phyloP scores from a whole-genome alignment of 2,797 vertebrate species.

The Pogonophryne albipinna region DNA sequence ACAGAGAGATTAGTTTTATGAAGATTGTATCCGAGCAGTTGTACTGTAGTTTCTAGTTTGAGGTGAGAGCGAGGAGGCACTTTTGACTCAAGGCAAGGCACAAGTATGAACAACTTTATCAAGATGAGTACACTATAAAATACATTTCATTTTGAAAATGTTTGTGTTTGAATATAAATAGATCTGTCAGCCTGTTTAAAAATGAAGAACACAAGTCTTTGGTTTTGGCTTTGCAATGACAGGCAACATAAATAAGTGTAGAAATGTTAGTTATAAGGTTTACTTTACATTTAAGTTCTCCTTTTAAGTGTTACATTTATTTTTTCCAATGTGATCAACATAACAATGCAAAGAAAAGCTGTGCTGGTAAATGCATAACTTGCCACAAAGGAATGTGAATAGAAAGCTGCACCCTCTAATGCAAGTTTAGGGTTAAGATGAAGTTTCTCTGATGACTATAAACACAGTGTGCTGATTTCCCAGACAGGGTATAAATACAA shows the following conservation, averaged over 20 bases:
- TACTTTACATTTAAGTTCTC: neutral
- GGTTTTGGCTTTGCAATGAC: neutral
- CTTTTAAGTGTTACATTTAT: neutral
- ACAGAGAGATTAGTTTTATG: neutral
- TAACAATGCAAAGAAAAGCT: neutral
- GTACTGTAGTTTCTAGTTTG: conserved; percentile 3
- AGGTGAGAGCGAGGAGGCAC: neutral
- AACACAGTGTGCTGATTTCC: neutral
- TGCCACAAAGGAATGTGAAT: neutral
- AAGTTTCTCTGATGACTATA: neutral
- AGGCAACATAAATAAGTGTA: neutral
- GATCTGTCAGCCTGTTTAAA: neutral
- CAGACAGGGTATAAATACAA: neutral
- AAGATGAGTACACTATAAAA: neutral
- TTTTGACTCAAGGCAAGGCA: neutral
- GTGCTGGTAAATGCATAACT: neutral
- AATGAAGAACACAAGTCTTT: neutral
- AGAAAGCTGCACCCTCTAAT: neutral
- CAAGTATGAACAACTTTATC: conserved; percentile 5
- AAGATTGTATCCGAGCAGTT: neutral
- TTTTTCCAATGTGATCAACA: neutral
- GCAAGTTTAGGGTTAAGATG: neutral
- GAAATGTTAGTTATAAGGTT: neutral
- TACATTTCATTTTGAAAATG: neutral
- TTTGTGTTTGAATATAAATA: neutral